Conservation (phyloP, 2,113 vertebrate species). For the Pangasianodon hypophthalmus region DNA sequence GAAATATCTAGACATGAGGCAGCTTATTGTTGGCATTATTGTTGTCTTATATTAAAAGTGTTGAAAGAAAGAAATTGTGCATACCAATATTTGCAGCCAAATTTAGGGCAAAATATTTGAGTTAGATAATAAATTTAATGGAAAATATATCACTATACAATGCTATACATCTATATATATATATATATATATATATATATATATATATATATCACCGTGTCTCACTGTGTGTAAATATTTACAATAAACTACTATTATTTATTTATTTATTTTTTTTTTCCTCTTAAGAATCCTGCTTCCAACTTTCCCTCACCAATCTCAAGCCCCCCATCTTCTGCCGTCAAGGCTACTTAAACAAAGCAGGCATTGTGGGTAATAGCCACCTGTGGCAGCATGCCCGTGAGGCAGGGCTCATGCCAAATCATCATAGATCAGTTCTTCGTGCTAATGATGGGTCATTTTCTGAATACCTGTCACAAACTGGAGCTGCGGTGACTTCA, state of each 20-base stretch:
- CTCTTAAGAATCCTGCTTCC: constrained; percentile 88
- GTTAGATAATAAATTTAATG: neutral
- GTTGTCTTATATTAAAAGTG: neutral
- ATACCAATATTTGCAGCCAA: neutral
- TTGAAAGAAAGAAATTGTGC: neutral
- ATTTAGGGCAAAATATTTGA: neutral
- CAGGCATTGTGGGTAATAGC: constrained; percentile 73
- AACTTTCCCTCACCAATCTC: constrained; percentile 81
- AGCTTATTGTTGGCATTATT: neutral
- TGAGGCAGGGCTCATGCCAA: constrained; percentile 63
- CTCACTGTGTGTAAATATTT: neutral
- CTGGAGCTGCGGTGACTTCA: constrained; percentile 68
- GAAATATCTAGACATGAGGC: neutral
- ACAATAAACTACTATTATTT: neutral
- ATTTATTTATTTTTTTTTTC: constrained; percentile 14
- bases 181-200: too few species aligned
- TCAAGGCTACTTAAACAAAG: constrained; percentile 82
- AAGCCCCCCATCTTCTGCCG: constrained; percentile 86
- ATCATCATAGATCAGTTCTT: neutral
- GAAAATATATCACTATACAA: neutral
- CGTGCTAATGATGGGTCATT: constrained; percentile 40
- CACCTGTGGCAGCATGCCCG: constrained; percentile 61
- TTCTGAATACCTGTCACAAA: constrained; percentile 54
- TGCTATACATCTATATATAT: neutral
- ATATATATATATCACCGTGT: neutral